Conservation (phyloP, 2,797 vertebrate genomes). For the Agapornis canus region DNA sequence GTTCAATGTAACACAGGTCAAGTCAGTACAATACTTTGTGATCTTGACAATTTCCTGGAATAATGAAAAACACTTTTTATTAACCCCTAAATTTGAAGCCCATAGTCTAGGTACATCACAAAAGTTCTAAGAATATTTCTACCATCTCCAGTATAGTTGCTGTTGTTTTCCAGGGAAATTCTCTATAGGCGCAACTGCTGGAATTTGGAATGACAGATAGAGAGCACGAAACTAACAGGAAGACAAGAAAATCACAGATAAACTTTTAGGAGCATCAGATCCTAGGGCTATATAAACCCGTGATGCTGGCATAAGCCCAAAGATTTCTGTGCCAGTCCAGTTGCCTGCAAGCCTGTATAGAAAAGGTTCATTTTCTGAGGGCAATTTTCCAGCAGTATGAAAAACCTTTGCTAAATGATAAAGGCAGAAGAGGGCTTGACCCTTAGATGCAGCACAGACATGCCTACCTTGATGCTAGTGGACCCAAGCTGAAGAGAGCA, state of each 20-base stretch:
- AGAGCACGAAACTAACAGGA: background rate
- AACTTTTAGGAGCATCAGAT: background rate
- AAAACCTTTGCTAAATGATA: background rate
- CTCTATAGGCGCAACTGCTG: background rate
- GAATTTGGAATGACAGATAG: background rate
- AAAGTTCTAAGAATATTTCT: constrained; percentile 11
- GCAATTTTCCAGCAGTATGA: background rate
- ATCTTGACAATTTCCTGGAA: constrained; percentile 74
- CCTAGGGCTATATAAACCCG: background rate
- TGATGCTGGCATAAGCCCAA: background rate
- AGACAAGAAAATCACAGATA: background rate
- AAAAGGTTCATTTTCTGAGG: background rate
- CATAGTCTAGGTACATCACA: background rate
- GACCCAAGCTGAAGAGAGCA: background rate
- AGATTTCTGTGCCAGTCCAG: background rate
- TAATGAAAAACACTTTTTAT: constrained; percentile 53
- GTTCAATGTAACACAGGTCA: constrained; percentile 66
- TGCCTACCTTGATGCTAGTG: background rate
- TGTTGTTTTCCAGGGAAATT: background rate
- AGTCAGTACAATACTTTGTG: constrained; percentile 44
- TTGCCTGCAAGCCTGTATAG: background rate
- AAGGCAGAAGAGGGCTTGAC: background rate
- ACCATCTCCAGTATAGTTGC: background rate
- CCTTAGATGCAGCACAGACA: background rate
- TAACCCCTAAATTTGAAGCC: constrained; percentile 52